Evolutionary conservation across 2,113 vertebrate species (phyloP).

Genomic region (Anolis carolinensis): DNA sequence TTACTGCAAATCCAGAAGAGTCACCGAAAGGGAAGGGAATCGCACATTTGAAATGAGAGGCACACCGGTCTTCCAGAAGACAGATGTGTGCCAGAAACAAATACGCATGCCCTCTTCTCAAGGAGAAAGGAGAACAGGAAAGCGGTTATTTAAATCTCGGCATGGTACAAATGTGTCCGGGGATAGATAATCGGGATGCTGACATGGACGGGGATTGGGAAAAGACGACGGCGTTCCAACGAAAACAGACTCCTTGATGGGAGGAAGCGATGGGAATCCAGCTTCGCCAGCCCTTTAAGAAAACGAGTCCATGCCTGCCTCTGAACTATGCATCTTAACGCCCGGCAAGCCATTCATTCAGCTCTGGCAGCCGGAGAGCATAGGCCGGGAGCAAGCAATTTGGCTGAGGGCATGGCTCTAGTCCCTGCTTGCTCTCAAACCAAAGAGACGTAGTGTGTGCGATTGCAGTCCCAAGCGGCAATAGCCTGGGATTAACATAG

Average conservation of each 20-base stretch:
- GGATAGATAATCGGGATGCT: not conserved
- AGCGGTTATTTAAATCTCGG: constrained; percentile 34
- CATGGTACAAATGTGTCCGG: constrained; percentile 25
- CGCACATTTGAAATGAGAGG: constrained; percentile 51
- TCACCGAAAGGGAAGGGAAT: constrained; percentile 35
- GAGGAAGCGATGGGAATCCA: not conserved
- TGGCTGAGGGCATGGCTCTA: not conserved
- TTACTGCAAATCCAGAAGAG: constrained; percentile 65
- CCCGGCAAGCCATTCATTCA: not conserved
- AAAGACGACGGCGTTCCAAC: not conserved
- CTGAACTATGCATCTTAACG: not conserved
- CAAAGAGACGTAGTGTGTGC: too few species aligned
- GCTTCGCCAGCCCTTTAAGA: not conserved
- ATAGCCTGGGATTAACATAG: too few species aligned
- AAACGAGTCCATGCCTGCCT: not conserved
- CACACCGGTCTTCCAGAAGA: constrained; percentile 41
- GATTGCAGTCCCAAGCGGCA: too few species aligned
- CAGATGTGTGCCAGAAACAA: constrained; percentile 61
- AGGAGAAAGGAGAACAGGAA: constrained; percentile 24
- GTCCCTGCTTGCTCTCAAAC: not conserved
- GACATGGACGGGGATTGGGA: not conserved
- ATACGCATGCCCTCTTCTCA: constrained; percentile 32
- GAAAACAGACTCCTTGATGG: not conserved
- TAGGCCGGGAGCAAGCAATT: not conserved
- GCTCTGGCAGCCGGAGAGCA: constrained; percentile 9